Evolutionary conservation across 2,888 invertebrate species (phyloP).

Genomic region (Neocrepidodera transversa): DNA sequence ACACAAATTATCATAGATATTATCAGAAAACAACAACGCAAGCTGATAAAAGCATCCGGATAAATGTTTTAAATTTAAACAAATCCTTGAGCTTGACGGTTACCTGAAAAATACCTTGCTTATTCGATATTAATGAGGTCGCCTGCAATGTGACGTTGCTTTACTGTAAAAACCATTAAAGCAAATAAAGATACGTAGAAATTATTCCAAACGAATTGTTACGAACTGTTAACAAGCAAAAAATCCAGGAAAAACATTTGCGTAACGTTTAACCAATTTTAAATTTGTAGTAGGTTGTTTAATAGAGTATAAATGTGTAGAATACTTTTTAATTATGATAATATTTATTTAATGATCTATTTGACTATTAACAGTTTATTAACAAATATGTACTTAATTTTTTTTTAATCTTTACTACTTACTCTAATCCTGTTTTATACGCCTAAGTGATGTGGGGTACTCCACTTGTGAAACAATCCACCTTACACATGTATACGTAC

Average conservation of each 20-base stretch:
- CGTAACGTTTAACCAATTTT: not conserved
- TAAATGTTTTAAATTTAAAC: slow-evolving; percentile 14
- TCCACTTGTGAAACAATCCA: too few species aligned
- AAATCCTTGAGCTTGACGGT: slow-evolving; percentile 17
- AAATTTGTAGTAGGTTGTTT: not conserved
- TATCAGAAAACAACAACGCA: not conserved
- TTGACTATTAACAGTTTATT: too few species aligned
- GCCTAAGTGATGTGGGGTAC: too few species aligned
- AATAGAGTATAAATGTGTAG: not conserved
- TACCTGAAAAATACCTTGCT: slow-evolving; percentile 14
- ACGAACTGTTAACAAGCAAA: not conserved
- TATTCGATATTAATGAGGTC: slow-evolving; percentile 14
- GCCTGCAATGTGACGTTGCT: slow-evolving; percentile 2
- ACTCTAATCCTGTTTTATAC: too few species aligned
- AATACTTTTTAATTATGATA: too few species aligned
- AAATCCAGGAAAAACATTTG: not conserved
- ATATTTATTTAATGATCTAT: too few species aligned
- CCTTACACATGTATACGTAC: too few species aligned
- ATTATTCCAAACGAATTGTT: not conserved
- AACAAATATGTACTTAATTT: too few species aligned
- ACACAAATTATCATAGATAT: slow-evolving; percentile 8
- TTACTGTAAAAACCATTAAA: slow-evolving; percentile 9
- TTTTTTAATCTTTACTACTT: too few species aligned
- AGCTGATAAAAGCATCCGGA: slow-evolving; percentile 9
- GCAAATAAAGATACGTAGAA: slow-evolving; percentile 5